phyloP scores from a whole-genome alignment of 2,888 invertebrate genomes.

The Pachycephus smyrnensis region DNA sequence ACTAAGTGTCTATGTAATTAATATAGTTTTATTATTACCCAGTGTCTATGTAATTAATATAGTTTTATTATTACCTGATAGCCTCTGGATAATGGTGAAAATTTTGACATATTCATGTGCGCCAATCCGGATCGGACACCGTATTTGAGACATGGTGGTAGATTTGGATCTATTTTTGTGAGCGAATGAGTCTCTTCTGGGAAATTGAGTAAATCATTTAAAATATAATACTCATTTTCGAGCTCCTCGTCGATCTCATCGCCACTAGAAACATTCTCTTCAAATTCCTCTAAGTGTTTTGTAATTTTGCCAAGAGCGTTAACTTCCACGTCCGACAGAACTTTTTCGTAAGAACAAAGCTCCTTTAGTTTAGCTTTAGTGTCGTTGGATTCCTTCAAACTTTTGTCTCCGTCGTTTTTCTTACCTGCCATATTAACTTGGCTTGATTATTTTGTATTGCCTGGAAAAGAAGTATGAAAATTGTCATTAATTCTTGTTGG shows the following conservation, averaged over 20 bases:
- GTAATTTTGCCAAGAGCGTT: slow-evolving; percentile 37
- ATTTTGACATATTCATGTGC: slow-evolving; percentile 50
- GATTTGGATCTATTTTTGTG: slow-evolving; percentile 47
- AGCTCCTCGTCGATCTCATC: slow-evolving; percentile 50
- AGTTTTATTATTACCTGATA: slow-evolving; percentile 48
- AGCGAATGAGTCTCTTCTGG: slow-evolving; percentile 54
- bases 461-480: not conserved
- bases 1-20: not conserved
- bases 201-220: slow-evolving; percentile 47
- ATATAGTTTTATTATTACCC: slow-evolving; percentile 40
- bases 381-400: not conserved
- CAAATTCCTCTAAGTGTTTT: slow-evolving; percentile 33
- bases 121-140: slow-evolving; percentile 53
- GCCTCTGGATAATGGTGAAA: slow-evolving; percentile 62
- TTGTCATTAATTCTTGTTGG: not conserved
- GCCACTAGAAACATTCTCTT: slow-evolving; percentile 42
- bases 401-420: slow-evolving; percentile 14
- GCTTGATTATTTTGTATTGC: not conserved
- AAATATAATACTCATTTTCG: slow-evolving; percentile 48
- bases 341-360: slow-evolving; percentile 43
- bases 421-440: slow-evolving; percentile 7
- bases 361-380: slow-evolving; percentile 32
- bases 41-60: slow-evolving; percentile 29
- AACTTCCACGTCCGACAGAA: slow-evolving; percentile 44
- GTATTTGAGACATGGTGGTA: slow-evolving; percentile 51